Conservation (phyloP, 2,113 vertebrate genomes). For the Gila orcuttii region DNA sequence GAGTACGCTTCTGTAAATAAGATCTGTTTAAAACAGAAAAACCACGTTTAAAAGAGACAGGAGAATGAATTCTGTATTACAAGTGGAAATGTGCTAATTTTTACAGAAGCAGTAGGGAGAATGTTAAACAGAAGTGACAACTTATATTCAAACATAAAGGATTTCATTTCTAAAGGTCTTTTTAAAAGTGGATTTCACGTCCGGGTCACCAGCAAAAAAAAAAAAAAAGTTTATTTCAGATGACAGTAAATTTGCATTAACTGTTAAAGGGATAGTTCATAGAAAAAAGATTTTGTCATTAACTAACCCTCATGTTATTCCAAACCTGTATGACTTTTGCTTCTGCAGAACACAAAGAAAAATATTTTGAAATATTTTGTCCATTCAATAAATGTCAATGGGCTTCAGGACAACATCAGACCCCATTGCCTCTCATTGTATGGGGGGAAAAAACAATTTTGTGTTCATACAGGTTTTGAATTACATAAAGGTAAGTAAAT, state of each 20-base stretch:
- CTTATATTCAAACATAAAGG: neutral
- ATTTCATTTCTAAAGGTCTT: neutral
- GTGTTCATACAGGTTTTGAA: neutral
- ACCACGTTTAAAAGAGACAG: neutral
- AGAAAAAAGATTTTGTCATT: neutral
- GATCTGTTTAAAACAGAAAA: constrained; percentile 25
- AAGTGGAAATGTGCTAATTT: constrained; percentile 13
- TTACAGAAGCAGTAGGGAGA: neutral
- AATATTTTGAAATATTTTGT: neutral
- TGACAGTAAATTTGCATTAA: neutral
- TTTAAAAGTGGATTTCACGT: neutral
- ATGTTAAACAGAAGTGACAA: constrained; percentile 16
- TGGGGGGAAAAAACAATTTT: neutral
- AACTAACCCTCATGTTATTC: neutral
- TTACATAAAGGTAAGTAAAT: neutral
- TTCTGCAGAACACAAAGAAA: neutral
- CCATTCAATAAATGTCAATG: neutral
- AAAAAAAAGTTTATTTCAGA: neutral
- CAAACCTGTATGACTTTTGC: neutral
- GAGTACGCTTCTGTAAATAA: constrained; percentile 42
- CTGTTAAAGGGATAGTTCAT: neutral
- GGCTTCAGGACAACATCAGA: neutral
- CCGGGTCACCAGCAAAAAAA: neutral
- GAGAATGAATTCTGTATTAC: constrained; percentile 5
- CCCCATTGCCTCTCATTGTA: neutral